A percentile compares a stretch with the other conserved stretches of the same genome.
Evolutionary conservation across 2,888 invertebrate species (phyloP).

Genomic region (Dendrolimus pini): DNA sequence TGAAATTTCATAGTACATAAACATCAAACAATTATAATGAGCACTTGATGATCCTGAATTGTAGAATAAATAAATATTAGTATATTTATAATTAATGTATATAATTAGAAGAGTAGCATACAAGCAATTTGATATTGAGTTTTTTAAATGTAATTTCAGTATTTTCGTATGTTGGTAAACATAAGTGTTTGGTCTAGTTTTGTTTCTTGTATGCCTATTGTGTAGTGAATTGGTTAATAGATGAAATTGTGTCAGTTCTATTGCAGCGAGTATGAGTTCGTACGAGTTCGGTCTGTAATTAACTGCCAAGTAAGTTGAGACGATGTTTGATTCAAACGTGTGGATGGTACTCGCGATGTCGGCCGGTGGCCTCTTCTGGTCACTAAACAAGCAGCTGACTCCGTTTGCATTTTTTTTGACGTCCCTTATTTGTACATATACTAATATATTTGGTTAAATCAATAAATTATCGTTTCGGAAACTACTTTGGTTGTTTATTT

Average conservation of each 20-base stretch:
- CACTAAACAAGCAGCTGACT: constrained; percentile 40
- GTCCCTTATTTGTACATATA: constrained; percentile 68
- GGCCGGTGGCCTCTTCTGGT: not conserved
- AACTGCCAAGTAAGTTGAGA: not conserved
- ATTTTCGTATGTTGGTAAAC: constrained; percentile 56
- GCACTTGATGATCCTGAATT: constrained; percentile 64
- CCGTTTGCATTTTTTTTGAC: constrained; percentile 69
- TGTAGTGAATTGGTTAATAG: constrained; percentile 42
- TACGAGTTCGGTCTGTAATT: not conserved
- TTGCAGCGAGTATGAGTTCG: constrained; percentile 8
- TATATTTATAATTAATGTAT: constrained; percentile 39
- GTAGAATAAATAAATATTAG: constrained; percentile 31
- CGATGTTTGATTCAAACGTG: not conserved
- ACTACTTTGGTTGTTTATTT: constrained; percentile 12
- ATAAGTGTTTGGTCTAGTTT: constrained; percentile 51
- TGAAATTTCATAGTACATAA: constrained; percentile 34
- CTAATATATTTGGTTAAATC: constrained; percentile 75
- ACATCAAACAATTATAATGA: constrained; percentile 58
- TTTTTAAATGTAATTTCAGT: constrained; percentile 57
- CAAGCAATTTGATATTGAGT: constrained; percentile 54
- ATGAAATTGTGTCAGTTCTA: constrained; percentile 13
- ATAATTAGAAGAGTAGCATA: constrained; percentile 56
- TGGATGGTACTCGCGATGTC: not conserved
- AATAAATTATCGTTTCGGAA: constrained; percentile 74
- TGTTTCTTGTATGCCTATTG: constrained; percentile 49